Percentiles rank a stretch among this genome's conserved stretches.
Conservation (phyloP, 2,113 vertebrate genomes). For the Herpailurus yagouaroundi region DNA sequence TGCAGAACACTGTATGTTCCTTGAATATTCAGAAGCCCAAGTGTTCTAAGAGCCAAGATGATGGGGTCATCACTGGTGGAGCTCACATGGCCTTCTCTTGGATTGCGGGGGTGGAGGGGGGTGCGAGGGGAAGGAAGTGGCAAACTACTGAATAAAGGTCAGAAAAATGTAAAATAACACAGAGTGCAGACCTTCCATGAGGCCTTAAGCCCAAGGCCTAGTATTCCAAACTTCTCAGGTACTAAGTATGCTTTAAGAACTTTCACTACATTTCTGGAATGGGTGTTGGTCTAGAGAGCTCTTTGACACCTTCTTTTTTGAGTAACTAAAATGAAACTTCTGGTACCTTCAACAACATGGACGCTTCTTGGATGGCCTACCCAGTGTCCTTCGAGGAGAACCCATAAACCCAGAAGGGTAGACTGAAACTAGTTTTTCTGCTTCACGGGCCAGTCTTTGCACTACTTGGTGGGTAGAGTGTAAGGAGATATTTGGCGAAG, state of each 20-base stretch:
- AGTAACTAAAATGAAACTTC: neutral
- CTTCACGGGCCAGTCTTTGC: neutral
- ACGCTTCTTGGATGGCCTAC: neutral
- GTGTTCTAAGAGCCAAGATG: neutral
- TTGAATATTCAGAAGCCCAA: neutral
- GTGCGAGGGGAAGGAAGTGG: neutral
- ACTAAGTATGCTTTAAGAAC: neutral
- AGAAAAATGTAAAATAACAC: neutral
- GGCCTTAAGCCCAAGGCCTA: neutral
- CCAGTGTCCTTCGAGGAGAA: neutral
- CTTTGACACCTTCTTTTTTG: neutral
- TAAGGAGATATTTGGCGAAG: neutral
- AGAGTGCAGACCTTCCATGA: neutral
- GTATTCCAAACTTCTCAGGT: neutral
- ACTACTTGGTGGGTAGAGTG: neutral
- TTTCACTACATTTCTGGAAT: slow-evolving; percentile 1
- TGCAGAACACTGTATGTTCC: neutral
- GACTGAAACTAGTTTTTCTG: neutral
- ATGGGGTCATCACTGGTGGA: neutral
- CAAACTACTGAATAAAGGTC: neutral
- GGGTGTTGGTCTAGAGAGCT: neutral
- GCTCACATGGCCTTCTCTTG: neutral
- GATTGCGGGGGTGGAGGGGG: neutral
- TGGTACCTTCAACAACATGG: neutral
- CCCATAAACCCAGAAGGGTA: neutral